Base-by-base conservation (phyloP, 2,888 invertebrate genomes). In the Euplagia quadripunctaria region DNA sequence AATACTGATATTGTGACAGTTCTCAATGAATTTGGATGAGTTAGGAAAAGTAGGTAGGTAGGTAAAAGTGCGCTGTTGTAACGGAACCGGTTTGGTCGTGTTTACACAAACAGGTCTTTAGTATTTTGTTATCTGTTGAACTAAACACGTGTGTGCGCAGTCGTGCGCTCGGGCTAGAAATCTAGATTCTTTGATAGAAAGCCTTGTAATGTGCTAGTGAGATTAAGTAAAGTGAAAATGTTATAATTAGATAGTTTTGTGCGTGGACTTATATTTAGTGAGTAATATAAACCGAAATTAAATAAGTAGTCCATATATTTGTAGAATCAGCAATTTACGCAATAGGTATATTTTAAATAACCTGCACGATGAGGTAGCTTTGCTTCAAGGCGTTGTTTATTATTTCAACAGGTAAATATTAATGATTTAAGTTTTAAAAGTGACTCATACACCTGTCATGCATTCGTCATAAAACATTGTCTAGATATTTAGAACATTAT, bases 81-180 rank as follows among this genome's bases (percentile, higher is more conserved):
- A 71, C 41, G 49, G 49, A 63, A 63, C 51, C 17, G 63, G 64
- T 58, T 71, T 17, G 74, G 66, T 73, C 76, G 68, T 84, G 83
- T 81, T 83, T 80, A 83, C 69, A 74, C 46, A 41, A 31, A 63
- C 63, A 70, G 63, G 63, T 71, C 73, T 64, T 78, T 72, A 84
- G 82, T 83, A 73, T 73, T 70, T 74, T 73, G 61, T 74, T 80
- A 77, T 74, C 67, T 72, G 49, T 70, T 14, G 79, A 58, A 46
- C 31, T 20, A 51, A 16, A 52, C 74, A 79, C 58, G 69, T 46
- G 82, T 68, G 73, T 67, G 71, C 43, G 58, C n/a, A 16, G 52
- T 51, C 67, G 61, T 41, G 49, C 58, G 66, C 8, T 41, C 63
- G 69, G 12, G 64, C 70, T 67, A 67, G n/a, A 58, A 75, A 72